Conservation (phyloP, 2,113 vertebrate genomes). For the Actinemys pallida region DNA sequence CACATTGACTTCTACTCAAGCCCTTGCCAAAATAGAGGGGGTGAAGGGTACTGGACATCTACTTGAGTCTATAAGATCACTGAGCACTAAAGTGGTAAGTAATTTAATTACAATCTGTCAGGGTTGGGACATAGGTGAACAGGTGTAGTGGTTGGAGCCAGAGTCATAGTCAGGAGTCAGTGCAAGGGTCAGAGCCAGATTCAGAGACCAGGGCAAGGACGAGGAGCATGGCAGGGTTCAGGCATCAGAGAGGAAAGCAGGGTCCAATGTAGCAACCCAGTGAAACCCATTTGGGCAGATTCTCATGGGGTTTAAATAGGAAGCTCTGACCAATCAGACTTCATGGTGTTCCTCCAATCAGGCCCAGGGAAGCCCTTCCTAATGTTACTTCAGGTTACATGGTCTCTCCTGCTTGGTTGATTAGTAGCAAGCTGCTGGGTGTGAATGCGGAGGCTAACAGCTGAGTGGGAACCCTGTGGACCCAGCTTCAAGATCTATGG, state of each 20-base stretch:
- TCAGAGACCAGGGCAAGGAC: neutral
- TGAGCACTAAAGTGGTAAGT: neutral
- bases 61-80: neutral
- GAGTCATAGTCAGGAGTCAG: neutral
- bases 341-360: neutral
- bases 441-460: neutral
- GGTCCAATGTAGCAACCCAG: neutral
- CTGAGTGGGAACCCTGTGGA: neutral
- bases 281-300: neutral
- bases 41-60: neutral
- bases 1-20: neutral
- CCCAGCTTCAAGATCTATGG: neutral
- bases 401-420: neutral
- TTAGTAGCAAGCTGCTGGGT: neutral
- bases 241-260: neutral
- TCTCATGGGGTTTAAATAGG: too few species aligned
- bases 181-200: neutral
- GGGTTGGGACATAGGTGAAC: neutral
- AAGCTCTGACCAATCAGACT: neutral
- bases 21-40: neutral
- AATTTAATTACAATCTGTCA: rapidly evolving
- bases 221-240: neutral
- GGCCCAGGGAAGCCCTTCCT: neutral
- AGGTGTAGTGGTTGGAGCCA: neutral
- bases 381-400: neutral